Conservation (phyloP, 2,113 vertebrate species). For the Stegostoma tigrinum region DNA sequence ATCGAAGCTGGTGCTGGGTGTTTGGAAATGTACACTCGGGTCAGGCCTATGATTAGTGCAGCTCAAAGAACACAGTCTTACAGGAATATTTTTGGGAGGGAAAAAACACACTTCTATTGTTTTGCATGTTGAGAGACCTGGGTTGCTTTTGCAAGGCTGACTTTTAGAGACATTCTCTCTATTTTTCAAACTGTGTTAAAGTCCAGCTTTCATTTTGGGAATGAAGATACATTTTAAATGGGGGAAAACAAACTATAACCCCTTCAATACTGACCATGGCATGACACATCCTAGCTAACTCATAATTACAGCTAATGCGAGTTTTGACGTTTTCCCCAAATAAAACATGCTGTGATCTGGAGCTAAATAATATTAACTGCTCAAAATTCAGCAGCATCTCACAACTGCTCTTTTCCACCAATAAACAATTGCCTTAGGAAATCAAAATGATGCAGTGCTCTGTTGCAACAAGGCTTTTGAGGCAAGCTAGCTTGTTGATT, state of each 20-base stretch:
- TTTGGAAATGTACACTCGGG: constrained; percentile 33
- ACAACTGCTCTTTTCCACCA: neutral
- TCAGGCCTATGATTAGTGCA: neutral
- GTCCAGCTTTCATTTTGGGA: neutral
- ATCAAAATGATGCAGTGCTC: neutral
- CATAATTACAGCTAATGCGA: neutral
- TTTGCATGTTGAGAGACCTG: neutral
- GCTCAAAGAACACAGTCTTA: neutral
- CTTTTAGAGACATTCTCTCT: neutral
- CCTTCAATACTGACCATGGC: neutral
- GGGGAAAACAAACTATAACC: neutral
- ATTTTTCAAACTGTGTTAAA: neutral
- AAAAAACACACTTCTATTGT: no score
- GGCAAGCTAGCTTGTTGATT: neutral
- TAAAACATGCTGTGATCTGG: neutral
- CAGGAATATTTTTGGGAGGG: neutral
- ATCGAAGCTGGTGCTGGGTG: constrained; percentile 51
- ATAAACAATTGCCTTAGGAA: constrained; percentile 9
- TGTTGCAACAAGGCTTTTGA: neutral
- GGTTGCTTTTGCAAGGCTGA: neutral
- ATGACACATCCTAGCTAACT: neutral
- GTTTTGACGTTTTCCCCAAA: neutral
- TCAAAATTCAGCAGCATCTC: neutral
- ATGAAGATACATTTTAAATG: neutral
- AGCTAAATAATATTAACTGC: neutral